Conservation (phyloP, 2,113 vertebrate genomes). For the Rallus limicola region DNA sequence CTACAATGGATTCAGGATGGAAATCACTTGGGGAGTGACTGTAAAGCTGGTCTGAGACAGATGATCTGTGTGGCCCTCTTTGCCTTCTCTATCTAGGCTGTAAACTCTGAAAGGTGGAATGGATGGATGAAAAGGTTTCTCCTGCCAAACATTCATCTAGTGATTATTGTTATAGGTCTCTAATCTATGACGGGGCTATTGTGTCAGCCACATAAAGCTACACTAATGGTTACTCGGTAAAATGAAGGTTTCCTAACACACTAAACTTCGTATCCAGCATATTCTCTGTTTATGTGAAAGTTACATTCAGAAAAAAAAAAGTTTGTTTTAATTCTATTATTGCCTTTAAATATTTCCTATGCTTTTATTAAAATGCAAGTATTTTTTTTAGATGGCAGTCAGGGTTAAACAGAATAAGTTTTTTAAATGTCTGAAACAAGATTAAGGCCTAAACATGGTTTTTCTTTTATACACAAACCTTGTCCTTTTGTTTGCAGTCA, state of each 20-base stretch:
- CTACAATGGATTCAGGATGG: not conserved
- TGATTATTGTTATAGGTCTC: not conserved
- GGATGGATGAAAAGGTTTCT: not conserved
- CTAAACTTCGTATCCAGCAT: not conserved
- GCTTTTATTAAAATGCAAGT: not conserved
- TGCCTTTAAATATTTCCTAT: not conserved
- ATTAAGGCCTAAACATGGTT: not conserved
- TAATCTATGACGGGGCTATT: not conserved
- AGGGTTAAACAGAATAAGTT: too few species aligned
- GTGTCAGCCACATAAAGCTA: not conserved
- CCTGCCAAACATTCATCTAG: not conserved
- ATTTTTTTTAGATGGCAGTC: not conserved
- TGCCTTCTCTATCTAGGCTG: not conserved
- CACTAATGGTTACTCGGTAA: not conserved
- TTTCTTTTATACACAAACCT: not conserved
- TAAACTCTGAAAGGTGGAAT: not conserved
- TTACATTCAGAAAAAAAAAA: not conserved
- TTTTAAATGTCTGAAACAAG: not conserved
- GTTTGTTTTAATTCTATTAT: not conserved
- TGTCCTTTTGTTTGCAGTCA: not conserved
- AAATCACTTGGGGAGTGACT: not conserved
- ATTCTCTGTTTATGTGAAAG: not conserved
- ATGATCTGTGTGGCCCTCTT: not conserved
- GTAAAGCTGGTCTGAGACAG: not conserved
- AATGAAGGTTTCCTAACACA: not conserved